Conservation (phyloP, 2,797 vertebrate species). For the Chromis chromis region DNA sequence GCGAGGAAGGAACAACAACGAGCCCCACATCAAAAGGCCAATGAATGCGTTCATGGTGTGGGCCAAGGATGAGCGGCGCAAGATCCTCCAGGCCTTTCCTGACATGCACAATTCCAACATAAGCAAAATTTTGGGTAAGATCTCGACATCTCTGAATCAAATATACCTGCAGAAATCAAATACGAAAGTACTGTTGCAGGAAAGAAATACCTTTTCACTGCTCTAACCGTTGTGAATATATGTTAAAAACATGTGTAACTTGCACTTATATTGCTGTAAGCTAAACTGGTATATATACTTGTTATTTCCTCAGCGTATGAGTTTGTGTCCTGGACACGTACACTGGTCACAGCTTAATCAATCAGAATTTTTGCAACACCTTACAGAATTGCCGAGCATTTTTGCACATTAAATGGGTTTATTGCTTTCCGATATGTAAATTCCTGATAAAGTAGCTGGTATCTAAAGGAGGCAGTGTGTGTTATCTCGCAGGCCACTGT, state of each 20-base stretch:
- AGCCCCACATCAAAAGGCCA: slow-evolving; percentile 98
- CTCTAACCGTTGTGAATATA: neutral
- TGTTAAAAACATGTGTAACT: neutral
- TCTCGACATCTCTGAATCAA: slow-evolving; percentile 6
- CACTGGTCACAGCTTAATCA: too few relatives aligned
- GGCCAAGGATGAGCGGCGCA: slow-evolving; percentile 98
- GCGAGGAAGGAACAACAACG: slow-evolving; percentile 94
- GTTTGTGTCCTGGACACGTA: neutral
- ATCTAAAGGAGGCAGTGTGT: slow-evolving; percentile 32
- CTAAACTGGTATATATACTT: too few relatives aligned
- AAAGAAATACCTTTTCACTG: neutral
- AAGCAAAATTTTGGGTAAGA: slow-evolving; percentile 99
- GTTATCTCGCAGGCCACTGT: slow-evolving; percentile 61
- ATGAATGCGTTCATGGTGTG: slow-evolving; percentile 99
- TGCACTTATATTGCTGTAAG: too few relatives aligned
- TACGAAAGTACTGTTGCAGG: neutral
- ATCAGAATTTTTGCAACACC: too few relatives aligned
- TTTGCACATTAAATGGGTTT: slow-evolving; percentile 10
- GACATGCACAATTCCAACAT: slow-evolving; percentile 99
- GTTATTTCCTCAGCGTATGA: neutral
- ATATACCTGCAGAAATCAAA: neutral
- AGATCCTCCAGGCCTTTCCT: slow-evolving; percentile 99
- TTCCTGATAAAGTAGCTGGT: slow-evolving; percentile 21
- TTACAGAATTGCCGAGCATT: neutral
- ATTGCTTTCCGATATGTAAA: slow-evolving; percentile 17